Conservation (phyloP, 2,888 invertebrate genomes). For the Steinernema carpocapsae region DNA sequence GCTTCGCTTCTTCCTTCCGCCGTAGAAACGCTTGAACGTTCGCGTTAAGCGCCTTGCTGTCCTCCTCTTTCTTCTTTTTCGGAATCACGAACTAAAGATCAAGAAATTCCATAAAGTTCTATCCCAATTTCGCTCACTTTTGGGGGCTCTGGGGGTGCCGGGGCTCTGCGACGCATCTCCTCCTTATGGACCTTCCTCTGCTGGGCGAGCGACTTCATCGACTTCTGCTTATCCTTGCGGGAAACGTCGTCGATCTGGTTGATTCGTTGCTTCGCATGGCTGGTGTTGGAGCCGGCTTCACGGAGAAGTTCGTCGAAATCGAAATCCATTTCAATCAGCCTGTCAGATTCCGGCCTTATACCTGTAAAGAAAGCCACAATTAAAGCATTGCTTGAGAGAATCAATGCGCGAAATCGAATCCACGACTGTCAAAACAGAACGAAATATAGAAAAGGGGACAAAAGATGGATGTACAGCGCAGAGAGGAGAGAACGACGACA, state of each 20-base stretch:
- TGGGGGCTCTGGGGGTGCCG: conserved; percentile 32
- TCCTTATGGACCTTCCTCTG: conserved; percentile 38
- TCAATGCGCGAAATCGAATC: too few relatives aligned
- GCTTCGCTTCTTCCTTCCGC: conserved; percentile 43
- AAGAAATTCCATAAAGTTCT: not conserved
- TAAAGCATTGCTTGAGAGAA: too few relatives aligned
- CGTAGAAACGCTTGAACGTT: conserved; percentile 50
- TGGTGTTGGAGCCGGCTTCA: conserved; percentile 38
- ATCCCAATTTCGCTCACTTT: conserved; percentile 10
- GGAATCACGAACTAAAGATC: conserved; percentile 55
- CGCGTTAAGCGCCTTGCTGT: conserved; percentile 38
- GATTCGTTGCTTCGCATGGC: conserved; percentile 40
- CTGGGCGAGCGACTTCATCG: conserved; percentile 32
- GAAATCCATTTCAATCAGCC: not conserved
- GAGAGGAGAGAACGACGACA: not conserved
- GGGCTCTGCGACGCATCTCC: conserved; percentile 41
- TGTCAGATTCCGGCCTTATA: too few relatives aligned
- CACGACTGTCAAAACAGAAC: not conserved
- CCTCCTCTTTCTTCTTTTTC: conserved; percentile 50
- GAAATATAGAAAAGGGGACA: not conserved
- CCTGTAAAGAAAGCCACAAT: too few relatives aligned
- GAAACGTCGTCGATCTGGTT: conserved; percentile 40
- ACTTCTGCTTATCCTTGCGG: conserved; percentile 38
- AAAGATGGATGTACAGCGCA: too few relatives aligned
- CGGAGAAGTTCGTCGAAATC: conserved; percentile 46